Percentiles rank a stretch among this genome's conserved stretches.
Conservation (phyloP, 2,888 invertebrate genomes). For the Sarcophaga rosellei region DNA sequence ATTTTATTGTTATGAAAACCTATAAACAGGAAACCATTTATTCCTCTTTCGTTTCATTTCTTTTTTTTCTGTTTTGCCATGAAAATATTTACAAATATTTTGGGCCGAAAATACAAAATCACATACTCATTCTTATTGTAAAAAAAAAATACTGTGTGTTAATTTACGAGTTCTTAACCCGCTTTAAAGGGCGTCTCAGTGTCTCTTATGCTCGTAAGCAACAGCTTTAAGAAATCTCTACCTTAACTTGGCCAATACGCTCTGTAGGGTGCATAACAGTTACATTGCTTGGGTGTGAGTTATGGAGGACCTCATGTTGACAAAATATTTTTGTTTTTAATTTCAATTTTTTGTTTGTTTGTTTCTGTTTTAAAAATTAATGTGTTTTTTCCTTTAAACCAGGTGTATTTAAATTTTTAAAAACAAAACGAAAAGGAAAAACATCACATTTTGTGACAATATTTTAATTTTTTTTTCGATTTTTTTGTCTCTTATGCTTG, state of each 20-base stretch:
- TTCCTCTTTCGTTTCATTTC: conserved; percentile 14
- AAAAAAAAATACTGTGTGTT: background rate
- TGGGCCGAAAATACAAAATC: conserved; percentile 22
- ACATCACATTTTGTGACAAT: conserved; percentile 35
- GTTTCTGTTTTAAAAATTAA: background rate
- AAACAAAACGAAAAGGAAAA: background rate
- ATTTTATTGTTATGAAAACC: conserved; percentile 61
- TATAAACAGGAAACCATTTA: conserved; percentile 54
- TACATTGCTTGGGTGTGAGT: conserved; percentile 51
- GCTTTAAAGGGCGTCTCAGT: conserved; percentile 39
- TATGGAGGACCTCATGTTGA: conserved; percentile 70
- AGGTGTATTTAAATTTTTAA: conserved; percentile 51
- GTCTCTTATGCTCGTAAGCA: background rate
- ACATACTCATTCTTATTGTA: background rate
- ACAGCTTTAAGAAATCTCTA: conserved; percentile 19
- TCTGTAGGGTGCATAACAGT: conserved; percentile 64
- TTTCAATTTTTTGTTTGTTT: background rate
- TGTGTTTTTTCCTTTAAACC: conserved; percentile 28
- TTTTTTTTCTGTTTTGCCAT: background rate
- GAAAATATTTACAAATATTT: conserved; percentile 66
- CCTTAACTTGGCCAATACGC: conserved; percentile 50
- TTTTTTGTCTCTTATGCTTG: conserved; percentile 1
- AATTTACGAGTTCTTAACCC: conserved; percentile 5
- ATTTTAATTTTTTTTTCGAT: conserved; percentile 31
- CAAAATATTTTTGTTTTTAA: conserved; percentile 46